Evolutionary conservation across 2,113 vertebrate genomes (phyloP).

Genomic region (Gopherus evgoodei): DNA sequence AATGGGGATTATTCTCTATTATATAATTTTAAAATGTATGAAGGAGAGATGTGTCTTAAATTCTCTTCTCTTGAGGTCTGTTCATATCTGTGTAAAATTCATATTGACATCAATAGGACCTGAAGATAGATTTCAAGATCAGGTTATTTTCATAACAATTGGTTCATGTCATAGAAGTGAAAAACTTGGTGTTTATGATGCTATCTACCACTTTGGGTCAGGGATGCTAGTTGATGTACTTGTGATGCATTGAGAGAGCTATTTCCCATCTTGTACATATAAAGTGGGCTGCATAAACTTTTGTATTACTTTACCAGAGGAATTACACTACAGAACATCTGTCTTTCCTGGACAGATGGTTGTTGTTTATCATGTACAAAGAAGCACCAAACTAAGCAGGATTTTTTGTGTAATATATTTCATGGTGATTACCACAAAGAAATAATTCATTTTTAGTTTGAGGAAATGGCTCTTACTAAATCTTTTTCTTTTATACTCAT

Average conservation of each 20-base stretch:
- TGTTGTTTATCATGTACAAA: slow-evolving; percentile 41
- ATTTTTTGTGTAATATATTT: slow-evolving; percentile 28
- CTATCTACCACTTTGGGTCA: slow-evolving; percentile 13
- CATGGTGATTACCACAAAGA: background rate
- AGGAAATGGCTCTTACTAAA: slow-evolving; percentile 36
- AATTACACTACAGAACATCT: background rate
- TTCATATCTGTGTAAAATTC: background rate
- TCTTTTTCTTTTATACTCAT: background rate
- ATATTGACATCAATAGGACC: background rate
- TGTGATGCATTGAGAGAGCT: background rate
- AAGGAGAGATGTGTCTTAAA: background rate
- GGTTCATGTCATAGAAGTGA: background rate
- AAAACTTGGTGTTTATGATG: background rate
- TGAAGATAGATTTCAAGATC: slow-evolving; percentile 21
- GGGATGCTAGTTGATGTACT: background rate
- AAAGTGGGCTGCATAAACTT: slow-evolving; percentile 18
- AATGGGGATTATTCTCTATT: background rate
- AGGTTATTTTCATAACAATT: background rate
- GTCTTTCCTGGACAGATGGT: slow-evolving; percentile 6
- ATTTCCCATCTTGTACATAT: background rate
- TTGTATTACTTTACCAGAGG: slow-evolving; percentile 33
- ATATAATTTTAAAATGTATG: background rate
- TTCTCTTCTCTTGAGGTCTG: background rate
- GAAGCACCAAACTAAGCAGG: background rate
- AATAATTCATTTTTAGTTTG: slow-evolving; percentile 41